phyloP scores from a whole-genome alignment of 2,113 vertebrate species.

The Hassar affinis region DNA sequence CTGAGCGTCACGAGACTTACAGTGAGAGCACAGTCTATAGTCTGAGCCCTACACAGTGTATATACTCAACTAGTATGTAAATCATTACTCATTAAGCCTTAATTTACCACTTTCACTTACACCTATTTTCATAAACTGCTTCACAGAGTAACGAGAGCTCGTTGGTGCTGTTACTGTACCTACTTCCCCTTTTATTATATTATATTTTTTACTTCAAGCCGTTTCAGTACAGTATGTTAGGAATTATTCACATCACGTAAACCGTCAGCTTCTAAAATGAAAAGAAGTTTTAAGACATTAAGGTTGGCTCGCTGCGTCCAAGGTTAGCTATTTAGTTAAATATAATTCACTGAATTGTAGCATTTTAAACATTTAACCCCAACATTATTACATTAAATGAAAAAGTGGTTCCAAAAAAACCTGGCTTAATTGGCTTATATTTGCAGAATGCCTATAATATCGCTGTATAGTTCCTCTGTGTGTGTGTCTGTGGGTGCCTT shows the following conservation, averaged over 20 bases:
- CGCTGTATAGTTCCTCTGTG: background rate
- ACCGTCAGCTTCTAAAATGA: background rate
- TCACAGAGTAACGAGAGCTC: background rate
- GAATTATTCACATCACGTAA: background rate
- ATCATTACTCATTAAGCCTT: background rate
- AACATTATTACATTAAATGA: background rate
- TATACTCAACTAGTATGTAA: no score
- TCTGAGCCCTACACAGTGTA: background rate
- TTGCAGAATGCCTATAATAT: background rate
- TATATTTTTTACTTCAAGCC: background rate
- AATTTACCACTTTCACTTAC: background rate
- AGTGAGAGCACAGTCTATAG: background rate
- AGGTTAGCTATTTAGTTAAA: background rate
- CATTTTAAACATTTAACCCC: background rate
- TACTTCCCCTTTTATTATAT: background rate
- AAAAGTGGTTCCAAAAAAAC: background rate
- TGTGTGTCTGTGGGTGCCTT: constrained; percentile 51
- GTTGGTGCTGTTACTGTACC: background rate
- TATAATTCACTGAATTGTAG: no score
- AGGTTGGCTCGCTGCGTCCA: background rate
- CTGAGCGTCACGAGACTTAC: no score
- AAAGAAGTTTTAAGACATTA: background rate
- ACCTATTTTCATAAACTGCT: background rate
- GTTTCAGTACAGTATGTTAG: background rate
- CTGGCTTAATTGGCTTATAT: background rate